These are phyloP conservation scores for Thripadectes ignobilis DNA, from an alignment of 2,797 vertebrate genomes.

Conservation along the genomic window DNA sequence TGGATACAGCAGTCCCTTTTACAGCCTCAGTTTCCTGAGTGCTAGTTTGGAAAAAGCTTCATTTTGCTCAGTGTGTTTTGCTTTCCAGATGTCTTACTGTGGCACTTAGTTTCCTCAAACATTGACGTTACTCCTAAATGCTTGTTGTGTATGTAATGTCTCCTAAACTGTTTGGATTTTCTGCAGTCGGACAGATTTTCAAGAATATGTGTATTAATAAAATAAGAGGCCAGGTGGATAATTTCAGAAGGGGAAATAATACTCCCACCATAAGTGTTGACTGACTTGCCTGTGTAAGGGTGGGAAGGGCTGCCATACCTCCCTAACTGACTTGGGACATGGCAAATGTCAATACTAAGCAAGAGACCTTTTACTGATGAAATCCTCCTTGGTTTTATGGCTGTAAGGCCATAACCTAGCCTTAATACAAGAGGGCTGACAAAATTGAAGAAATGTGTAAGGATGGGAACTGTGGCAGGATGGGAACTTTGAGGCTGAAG, in stretches of 20 bases:
- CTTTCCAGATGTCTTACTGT: not conserved
- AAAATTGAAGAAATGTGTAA: not conserved
- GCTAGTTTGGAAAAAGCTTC: not conserved
- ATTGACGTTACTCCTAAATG: not conserved
- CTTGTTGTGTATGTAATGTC: not conserved
- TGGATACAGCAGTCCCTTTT: not conserved
- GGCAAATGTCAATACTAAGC: not conserved
- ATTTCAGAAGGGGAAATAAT: not conserved
- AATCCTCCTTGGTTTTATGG: not conserved
- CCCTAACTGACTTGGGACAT: not conserved
- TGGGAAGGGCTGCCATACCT: not conserved
- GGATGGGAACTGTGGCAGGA: not conserved
- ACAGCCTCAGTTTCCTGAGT: not conserved
- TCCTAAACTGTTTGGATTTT: not conserved
- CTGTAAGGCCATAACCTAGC: not conserved
- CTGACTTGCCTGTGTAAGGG: not conserved
- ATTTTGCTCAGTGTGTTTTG: not conserved
- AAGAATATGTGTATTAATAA: not conserved
- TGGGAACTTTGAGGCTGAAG: not conserved
- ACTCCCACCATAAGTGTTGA: rapidly evolving
- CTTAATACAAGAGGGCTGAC: not conserved
- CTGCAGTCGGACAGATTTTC: not conserved
- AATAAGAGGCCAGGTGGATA: not conserved
- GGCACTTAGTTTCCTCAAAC: not conserved
- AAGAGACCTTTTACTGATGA: not conserved